phyloP scores from a whole-genome alignment of 2,797 vertebrate species.

The Phrynocephalus forsythii region DNA sequence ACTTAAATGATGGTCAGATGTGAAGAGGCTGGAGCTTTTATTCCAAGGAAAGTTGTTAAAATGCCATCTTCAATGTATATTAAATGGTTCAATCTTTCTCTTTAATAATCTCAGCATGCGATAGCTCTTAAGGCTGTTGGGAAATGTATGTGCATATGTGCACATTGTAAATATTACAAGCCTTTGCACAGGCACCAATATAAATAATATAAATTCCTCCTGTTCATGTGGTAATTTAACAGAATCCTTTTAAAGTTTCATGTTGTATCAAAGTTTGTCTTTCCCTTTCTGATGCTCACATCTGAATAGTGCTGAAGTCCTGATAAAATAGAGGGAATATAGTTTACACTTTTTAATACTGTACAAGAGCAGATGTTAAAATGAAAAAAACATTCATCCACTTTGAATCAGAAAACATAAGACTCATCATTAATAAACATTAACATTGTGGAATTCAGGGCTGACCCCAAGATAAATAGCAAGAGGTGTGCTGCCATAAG shows the following conservation, averaged over 20 bases:
- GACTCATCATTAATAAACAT: too few species aligned
- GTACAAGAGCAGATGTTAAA: too few species aligned
- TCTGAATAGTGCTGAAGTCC: not conserved
- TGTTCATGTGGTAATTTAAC: not conserved
- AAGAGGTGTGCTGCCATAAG: too few species aligned
- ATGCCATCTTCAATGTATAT: constrained; percentile 26
- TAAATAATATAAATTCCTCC: constrained; percentile 21
- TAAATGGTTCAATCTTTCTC: constrained; percentile 35
- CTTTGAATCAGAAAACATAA: too few species aligned
- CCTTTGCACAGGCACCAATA: not conserved
- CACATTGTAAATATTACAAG: not conserved
- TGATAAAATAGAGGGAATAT: too few species aligned
- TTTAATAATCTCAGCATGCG: constrained; percentile 32
- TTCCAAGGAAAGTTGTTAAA: constrained; percentile 39
- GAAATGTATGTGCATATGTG: constrained; percentile 39
- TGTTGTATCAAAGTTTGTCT: not conserved
- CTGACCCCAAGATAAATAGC: too few species aligned
- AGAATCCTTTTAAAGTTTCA: not conserved
- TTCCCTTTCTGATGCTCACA: not conserved
- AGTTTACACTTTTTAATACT: too few species aligned
- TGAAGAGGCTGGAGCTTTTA: constrained; percentile 20
- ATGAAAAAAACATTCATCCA: too few species aligned
- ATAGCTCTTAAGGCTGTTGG: constrained; percentile 22
- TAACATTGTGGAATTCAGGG: too few species aligned
- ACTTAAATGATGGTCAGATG: constrained; percentile 39